Evolutionary conservation across 2,888 invertebrate genomes (phyloP).

Genomic region (Drosophila cognata): DNA sequence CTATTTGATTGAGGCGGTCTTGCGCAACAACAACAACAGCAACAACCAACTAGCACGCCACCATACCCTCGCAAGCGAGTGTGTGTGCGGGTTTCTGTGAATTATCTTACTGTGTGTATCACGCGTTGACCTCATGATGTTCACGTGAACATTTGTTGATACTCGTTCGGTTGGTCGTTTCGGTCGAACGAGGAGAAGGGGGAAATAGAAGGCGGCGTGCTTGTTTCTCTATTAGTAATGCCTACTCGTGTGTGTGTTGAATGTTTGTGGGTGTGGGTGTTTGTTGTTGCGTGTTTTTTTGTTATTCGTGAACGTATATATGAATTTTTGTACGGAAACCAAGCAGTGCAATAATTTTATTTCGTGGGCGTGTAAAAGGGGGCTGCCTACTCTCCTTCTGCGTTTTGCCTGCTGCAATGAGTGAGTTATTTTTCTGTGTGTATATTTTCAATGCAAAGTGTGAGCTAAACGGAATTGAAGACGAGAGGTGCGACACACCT

Average conservation of each 20-base stretch:
- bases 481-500: conserved; percentile 42
- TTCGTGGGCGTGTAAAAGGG: conserved; percentile 62
- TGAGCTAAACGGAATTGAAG: conserved; percentile 50
- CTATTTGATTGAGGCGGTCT: conserved; percentile 63
- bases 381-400: conserved; percentile 16
- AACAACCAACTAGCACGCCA: conserved; percentile 72
- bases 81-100: conserved; percentile 82
- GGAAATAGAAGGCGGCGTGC: conserved; percentile 61
- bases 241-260: conserved; percentile 16
- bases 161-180: conserved; percentile 45
- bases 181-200: conserved; percentile 20
- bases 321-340: conserved; percentile 66
- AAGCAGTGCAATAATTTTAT: conserved; percentile 44
- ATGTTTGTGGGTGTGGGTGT: conserved; percentile 40
- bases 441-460: conserved; percentile 41
- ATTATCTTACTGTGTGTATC: conserved; percentile 86
- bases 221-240: conserved; percentile 51
- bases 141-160: conserved; percentile 87
- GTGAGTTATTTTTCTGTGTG: conserved; percentile 9
- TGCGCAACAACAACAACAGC: conserved; percentile 73
- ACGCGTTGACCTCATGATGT: conserved; percentile 92
- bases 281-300: conserved; percentile 60
- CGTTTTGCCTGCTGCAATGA: conserved; percentile 11
- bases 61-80: conserved; percentile 56
- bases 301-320: conserved; percentile 57